Evolutionary conservation across 2,888 invertebrate genomes (phyloP).

Genomic region (Timema podura): DNA sequence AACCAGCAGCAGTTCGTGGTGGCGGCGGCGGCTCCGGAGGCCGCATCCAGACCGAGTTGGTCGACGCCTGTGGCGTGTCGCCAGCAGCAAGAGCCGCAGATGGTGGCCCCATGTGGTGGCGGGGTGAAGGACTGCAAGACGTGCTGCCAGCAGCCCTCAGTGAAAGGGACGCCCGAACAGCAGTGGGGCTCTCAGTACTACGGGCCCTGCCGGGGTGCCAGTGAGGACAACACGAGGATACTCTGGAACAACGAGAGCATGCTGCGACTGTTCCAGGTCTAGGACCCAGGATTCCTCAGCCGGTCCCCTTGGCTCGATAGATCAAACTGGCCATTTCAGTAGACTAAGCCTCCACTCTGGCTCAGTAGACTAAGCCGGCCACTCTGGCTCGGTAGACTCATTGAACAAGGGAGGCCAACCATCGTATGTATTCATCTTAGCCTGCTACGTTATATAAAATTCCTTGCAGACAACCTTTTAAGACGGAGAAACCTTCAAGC

Average conservation of each 20-base stretch:
- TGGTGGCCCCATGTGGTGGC: conserved; percentile 20
- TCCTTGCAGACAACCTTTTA: too few relatives aligned
- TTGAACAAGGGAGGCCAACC: too few relatives aligned
- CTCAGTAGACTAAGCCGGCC: too few relatives aligned
- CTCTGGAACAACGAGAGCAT: conserved; percentile 37
- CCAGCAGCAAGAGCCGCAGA: conserved; percentile 32
- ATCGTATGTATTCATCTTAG: too few relatives aligned
- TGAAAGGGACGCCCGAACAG: conserved; percentile 18
- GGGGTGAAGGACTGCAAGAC: conserved; percentile 29
- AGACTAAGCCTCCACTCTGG: too few relatives aligned
- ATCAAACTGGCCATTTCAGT: too few relatives aligned
- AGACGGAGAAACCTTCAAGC: too few relatives aligned
- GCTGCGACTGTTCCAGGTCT: conserved; percentile 36
- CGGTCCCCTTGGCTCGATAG: background rate
- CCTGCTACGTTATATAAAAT: too few relatives aligned
- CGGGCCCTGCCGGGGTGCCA: conserved; percentile 26
- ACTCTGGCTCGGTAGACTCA: too few relatives aligned
- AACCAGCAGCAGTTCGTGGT: conserved; percentile 39
- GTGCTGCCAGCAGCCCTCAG: conserved; percentile 35
- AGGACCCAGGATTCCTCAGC: conserved; percentile 24
- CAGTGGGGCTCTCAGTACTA: conserved; percentile 24
- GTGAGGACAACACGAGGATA: conserved; percentile 33
- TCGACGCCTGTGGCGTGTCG: conserved; percentile 33
- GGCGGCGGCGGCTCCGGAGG: background rate
- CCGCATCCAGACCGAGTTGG: conserved; percentile 10